Evolutionary conservation across 2,113 vertebrate species (phyloP).

Genomic region (Perca fluviatilis): DNA sequence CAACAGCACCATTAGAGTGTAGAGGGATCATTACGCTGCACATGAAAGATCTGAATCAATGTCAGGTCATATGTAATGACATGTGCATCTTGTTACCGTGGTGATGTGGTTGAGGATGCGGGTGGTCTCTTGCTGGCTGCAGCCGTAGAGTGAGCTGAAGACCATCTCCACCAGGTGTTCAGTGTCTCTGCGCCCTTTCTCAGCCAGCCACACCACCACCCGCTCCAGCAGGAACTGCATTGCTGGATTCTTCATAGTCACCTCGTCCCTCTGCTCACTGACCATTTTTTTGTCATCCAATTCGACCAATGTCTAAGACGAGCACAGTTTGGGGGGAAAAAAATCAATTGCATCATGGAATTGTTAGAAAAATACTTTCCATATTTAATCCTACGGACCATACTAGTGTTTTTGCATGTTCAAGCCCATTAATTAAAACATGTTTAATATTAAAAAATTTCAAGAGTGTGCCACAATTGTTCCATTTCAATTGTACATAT

Average conservation of each 20-base stretch:
- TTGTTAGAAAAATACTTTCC: not conserved
- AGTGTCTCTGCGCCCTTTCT: conserved; percentile 84
- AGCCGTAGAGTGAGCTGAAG: conserved; percentile 92
- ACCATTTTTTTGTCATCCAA: conserved; percentile 60
- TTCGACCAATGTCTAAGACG: conserved; percentile 83
- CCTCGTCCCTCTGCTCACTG: conserved; percentile 3
- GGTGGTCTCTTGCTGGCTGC: conserved; percentile 86
- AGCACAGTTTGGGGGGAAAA: not conserved
- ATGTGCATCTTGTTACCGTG: conserved; percentile 79
- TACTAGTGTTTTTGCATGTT: not conserved
- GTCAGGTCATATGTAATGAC: not conserved
- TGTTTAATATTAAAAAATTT: not conserved
- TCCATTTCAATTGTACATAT: not conserved
- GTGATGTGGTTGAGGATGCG: conserved; percentile 89
- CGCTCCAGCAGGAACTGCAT: conserved; percentile 89
- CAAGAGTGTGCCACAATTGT: not conserved
- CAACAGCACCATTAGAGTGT: not conserved
- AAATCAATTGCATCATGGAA: not conserved
- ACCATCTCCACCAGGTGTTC: conserved; percentile 93
- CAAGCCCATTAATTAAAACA: not conserved
- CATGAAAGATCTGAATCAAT: not conserved
- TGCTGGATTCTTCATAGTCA: conserved; percentile 82
- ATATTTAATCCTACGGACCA: not conserved
- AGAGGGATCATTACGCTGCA: not conserved
- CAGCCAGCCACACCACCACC: conserved; percentile 89